Conservation (phyloP, 2,797 vertebrate genomes). For the Cryptoprocta ferox region DNA sequence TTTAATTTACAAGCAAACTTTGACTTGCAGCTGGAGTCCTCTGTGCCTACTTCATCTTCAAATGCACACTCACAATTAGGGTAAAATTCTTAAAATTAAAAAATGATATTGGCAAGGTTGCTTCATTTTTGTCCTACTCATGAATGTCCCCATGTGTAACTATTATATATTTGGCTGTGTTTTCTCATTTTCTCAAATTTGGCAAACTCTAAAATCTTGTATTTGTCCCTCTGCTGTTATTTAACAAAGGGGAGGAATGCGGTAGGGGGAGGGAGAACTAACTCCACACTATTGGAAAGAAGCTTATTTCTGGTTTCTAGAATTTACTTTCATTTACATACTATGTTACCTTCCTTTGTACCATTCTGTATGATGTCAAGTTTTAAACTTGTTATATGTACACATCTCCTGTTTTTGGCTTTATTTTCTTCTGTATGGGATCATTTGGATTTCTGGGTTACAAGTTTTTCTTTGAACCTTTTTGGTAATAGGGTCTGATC, state of each 20-base stretch:
- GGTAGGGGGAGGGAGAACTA: neutral
- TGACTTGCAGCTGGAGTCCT: conserved; percentile 25
- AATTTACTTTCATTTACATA: neutral
- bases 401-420: neutral
- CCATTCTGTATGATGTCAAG: neutral
- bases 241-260: neutral
- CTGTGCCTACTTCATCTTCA: conserved; percentile 30
- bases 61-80: neutral
- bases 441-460: neutral
- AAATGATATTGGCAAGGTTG: neutral
- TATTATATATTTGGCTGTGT: conserved; percentile 25
- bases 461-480: neutral
- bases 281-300: neutral
- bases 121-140: neutral
- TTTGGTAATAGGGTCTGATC: neutral
- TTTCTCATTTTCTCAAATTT: conserved; percentile 46
- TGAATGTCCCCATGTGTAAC: neutral
- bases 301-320: neutral
- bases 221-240: conserved; percentile 4
- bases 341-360: neutral
- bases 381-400: neutral
- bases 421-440: neutral
- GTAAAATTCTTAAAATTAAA: neutral
- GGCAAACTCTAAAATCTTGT: conserved; percentile 29
- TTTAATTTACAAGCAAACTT: conserved; percentile 17